phyloP scores from a whole-genome alignment of 2,113 vertebrate genomes.

The Corythaixoides concolor region DNA sequence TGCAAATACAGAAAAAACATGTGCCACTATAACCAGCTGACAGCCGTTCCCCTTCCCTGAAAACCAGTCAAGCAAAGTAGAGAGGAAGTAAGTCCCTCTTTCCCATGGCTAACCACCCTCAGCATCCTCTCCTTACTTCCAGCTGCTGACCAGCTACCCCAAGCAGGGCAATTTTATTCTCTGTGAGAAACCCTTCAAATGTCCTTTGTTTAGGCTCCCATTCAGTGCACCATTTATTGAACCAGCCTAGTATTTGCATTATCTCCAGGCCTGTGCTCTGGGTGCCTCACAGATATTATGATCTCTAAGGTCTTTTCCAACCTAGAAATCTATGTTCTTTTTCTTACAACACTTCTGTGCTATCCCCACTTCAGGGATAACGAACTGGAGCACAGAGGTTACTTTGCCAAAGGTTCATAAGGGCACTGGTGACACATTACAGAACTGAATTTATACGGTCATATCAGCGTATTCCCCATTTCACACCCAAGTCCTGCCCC shows the following conservation, averaged over 20 bases:
- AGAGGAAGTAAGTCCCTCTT: constrained; percentile 15
- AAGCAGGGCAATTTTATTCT: background rate
- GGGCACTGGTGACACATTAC: background rate
- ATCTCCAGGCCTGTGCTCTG: background rate
- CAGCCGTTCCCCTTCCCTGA: constrained; percentile 37
- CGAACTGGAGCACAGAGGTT: background rate
- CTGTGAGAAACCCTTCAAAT: background rate
- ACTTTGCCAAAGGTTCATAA: background rate
- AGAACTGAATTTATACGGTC: background rate
- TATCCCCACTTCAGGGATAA: background rate
- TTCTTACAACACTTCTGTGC: background rate
- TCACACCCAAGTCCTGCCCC: background rate
- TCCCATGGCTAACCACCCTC: constrained; percentile 1
- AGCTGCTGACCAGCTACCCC: background rate
- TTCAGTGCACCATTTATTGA: background rate
- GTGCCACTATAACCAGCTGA: background rate
- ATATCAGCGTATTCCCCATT: background rate
- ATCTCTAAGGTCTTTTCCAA: no score
- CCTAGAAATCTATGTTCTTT: background rate
- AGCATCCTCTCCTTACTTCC: background rate
- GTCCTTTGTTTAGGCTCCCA: background rate
- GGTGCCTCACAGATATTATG: background rate
- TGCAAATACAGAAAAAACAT: constrained; percentile 21
- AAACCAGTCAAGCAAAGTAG: constrained; percentile 27
- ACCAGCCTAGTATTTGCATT: background rate